Evolutionary conservation across 2,888 invertebrate genomes (phyloP).

Genomic region (Platycheirus albimanus): DNA sequence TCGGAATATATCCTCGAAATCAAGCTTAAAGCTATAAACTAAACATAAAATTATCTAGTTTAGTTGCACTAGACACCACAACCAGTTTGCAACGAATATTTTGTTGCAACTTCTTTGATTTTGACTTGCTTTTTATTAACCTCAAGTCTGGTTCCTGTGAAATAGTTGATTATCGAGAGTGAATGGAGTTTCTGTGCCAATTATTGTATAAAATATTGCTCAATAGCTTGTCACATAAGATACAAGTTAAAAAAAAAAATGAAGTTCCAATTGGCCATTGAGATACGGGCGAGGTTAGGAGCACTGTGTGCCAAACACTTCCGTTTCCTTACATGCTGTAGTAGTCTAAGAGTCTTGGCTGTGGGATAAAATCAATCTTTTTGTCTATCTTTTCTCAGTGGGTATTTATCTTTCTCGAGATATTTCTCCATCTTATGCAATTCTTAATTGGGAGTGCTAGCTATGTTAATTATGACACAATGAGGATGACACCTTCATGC

Average conservation of each 20-base stretch:
- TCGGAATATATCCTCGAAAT: background rate
- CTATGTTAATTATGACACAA: slow-evolving; percentile 33
- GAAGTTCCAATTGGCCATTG: slow-evolving; percentile 28
- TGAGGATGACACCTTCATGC: slow-evolving; percentile 11
- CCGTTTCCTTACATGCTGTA: slow-evolving; percentile 38
- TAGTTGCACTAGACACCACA: background rate
- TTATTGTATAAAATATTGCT: slow-evolving; percentile 30
- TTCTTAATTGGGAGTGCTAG: slow-evolving; percentile 17
- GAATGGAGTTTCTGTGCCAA: slow-evolving; percentile 51
- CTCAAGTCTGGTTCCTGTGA: slow-evolving; percentile 23
- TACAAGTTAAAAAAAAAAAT: background rate
- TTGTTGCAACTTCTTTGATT: slow-evolving; percentile 10
- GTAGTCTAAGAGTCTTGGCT: slow-evolving; percentile 2
- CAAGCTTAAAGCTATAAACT: background rate
- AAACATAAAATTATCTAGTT: background rate
- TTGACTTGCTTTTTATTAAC: slow-evolving; percentile 38
- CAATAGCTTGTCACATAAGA: slow-evolving; percentile 33
- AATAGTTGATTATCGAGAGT: slow-evolving; percentile 41
- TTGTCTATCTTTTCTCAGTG: slow-evolving; percentile 6
- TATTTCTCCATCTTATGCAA: slow-evolving; percentile 29
- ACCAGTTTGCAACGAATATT: background rate
- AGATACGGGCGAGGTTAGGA: slow-evolving; percentile 35
- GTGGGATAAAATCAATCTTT: slow-evolving; percentile 35
- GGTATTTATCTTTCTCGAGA: slow-evolving; percentile 6
- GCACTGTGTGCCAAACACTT: slow-evolving; percentile 23